Evolutionary conservation across 35 echinoderm and acorn worm genomes (phyloP).

Genomic region (Lytechinus pictus): DNA sequence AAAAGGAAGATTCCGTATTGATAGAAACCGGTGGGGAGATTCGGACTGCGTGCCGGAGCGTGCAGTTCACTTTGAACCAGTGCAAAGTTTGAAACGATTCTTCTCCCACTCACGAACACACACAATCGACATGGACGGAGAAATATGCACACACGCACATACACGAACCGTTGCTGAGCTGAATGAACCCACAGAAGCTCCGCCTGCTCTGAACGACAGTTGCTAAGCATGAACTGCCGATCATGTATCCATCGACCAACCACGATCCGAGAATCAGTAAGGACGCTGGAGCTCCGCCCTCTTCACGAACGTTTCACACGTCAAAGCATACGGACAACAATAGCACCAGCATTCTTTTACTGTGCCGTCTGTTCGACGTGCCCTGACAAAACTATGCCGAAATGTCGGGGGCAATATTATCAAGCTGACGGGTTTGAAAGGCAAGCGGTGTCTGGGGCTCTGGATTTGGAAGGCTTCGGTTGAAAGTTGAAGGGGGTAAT

Average conservation of each 20-base stretch:
- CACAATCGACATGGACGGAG: not conserved
- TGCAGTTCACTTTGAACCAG: not conserved
- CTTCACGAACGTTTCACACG: not conserved
- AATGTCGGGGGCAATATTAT: constrained; percentile 35
- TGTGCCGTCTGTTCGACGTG: not conserved
- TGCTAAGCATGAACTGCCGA: not conserved
- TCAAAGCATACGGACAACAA: constrained; percentile 22
- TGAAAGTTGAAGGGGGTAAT: constrained; percentile 29
- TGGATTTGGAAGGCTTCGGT: constrained; percentile 10
- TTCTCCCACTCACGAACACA: not conserved
- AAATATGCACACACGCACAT: not conserved
- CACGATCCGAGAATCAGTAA: not conserved
- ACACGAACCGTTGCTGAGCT: not conserved
- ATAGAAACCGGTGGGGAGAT: constrained; percentile 6
- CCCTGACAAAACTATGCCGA: constrained; percentile 37
- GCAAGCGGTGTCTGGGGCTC: not conserved
- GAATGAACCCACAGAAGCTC: not conserved
- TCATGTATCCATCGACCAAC: not conserved
- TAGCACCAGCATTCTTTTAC: not conserved
- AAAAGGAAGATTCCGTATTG: not conserved
- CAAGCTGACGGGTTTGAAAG: constrained; percentile 37
- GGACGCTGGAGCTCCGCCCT: not conserved
- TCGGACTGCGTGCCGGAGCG: constrained; percentile 8
- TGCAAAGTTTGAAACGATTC: constrained; percentile 26
- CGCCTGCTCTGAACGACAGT: not conserved